Evolutionary conservation across 1,140 invertebrate genomes (phyloP), one percentile per base, ranked within the genome.

Genomic region (Pararge aegeria): DNA sequence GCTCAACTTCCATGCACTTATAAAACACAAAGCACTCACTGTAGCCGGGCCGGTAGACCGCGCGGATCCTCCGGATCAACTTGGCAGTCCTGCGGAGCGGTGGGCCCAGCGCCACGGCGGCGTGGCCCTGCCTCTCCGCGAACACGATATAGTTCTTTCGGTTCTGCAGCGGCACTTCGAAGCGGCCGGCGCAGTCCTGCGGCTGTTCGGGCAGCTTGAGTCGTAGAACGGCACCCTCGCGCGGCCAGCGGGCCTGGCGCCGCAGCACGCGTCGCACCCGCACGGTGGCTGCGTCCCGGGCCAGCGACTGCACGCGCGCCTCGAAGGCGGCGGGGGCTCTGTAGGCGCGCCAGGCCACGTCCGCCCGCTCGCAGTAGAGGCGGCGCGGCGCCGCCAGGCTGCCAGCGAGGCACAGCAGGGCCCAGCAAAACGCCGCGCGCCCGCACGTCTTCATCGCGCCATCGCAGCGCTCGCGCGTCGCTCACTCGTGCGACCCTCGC

Each of bases 141-240:
- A 89, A 89, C 73, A 89, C 80, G 72, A 89, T 86, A 81, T 86
- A 89, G 79, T 86, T 87, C 64, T 77, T 75, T 64, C 80, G 72
- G 51, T 84, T 87, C 64, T 80, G 73, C 55, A 89, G 70, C 7
- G 83, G 86, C 75, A 87, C 80, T 80, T 89, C 86, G 70, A 81
- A 84, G 52, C 86, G 83, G 66, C 82, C 81, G n/a, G 77, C 69
- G 67, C 86, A 89, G 72, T 80, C 72, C 50, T 74, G 66, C 20
- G 71, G 49, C 44, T 83, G 78, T 60, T 52, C 67, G 15, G 85
- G 81, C 53, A 89, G 75, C 34, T 78, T 73, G 24, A 89, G 80
- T 21, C 85, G 69, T 24, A 89, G 57, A 53, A 87, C 67, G 61
- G 82, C 70, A 67, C 79, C 73, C 62, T 86, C 82, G 34, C 67